A percentile compares a stretch with the other conserved stretches of the same genome.
These are phyloP conservation scores for Clunio marinus DNA, from an alignment of 2,888 invertebrate species.

Conservation along the genomic window DNA sequence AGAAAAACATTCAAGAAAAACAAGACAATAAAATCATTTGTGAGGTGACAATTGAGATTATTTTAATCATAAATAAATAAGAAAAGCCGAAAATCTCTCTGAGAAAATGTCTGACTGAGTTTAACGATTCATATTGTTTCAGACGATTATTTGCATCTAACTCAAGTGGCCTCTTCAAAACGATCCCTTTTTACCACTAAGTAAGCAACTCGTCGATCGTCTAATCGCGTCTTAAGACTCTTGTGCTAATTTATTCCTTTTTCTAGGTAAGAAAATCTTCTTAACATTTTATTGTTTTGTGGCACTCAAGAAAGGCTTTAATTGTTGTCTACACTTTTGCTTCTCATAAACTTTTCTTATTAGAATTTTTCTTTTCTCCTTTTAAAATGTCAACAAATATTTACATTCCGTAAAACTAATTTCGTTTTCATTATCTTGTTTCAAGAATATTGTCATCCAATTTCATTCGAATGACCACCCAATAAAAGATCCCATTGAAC, in stretches of 20 bases:
- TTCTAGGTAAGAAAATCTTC: background rate
- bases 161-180: constrained; percentile 29
- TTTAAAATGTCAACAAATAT: background rate
- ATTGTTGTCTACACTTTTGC: no score
- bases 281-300: constrained; percentile 30
- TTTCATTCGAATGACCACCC: constrained; percentile 35
- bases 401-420: background rate
- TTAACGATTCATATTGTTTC: no score
- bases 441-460: constrained; percentile 36
- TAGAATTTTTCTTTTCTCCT: no score
- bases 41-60: constrained; percentile 39
- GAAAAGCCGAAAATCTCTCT: background rate
- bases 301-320: no score
- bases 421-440: background rate
- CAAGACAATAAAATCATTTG: background rate
- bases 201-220: background rate
- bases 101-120: constrained; percentile 14
- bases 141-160: constrained; percentile 33
- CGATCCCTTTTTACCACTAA: constrained; percentile 15
- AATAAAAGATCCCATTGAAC: constrained; percentile 27
- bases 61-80: constrained; percentile 17
- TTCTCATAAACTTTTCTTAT: no score
- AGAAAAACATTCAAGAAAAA: background rate
- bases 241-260: constrained; percentile 36
- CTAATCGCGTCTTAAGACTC: constrained; percentile 29